phyloP scores from a whole-genome alignment of 92 coral and sea anemone species.

The Porites lobata region DNA sequence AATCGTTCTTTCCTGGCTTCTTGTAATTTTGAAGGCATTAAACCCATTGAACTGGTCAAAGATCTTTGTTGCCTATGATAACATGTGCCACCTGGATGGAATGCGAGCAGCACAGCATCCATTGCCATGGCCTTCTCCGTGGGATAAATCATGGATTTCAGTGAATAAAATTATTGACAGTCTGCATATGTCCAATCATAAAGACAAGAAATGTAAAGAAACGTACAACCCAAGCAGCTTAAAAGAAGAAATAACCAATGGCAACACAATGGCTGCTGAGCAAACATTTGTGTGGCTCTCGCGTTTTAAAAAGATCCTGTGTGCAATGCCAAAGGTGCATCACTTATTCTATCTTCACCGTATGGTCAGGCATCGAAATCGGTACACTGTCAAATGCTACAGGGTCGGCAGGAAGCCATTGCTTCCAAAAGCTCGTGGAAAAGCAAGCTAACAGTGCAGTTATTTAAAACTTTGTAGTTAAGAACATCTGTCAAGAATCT shows the following conservation, averaged over 20 bases:
- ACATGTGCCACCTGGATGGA: slow-evolving; percentile 66
- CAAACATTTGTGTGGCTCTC: slow-evolving; percentile 65
- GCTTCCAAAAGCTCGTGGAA: slow-evolving; percentile 42
- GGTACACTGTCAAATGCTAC: slow-evolving; percentile 60
- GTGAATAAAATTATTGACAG: slow-evolving; percentile 39
- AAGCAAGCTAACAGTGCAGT: background rate
- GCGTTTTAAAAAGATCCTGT: slow-evolving; percentile 65
- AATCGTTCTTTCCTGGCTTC: slow-evolving; percentile 51
- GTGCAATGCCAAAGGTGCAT: slow-evolving; percentile 69
- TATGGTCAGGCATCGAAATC: slow-evolving; percentile 63
- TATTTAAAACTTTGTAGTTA: no score
- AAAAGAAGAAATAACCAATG: slow-evolving; percentile 25
- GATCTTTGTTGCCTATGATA: slow-evolving; percentile 43
- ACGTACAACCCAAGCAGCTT: slow-evolving; percentile 26
- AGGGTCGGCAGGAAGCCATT: slow-evolving; percentile 47
- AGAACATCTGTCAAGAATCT: no score
- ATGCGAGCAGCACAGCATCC: slow-evolving; percentile 19
- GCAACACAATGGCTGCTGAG: slow-evolving; percentile 60
- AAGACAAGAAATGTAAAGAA: slow-evolving; percentile 25
- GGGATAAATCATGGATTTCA: slow-evolving; percentile 41
- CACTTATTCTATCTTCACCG: slow-evolving; percentile 64
- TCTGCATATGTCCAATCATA: slow-evolving; percentile 34
- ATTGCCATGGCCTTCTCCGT: slow-evolving; percentile 43
- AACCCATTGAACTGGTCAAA: slow-evolving; percentile 31
- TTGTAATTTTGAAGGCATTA: slow-evolving; percentile 4